phyloP scores from a whole-genome alignment of 2,888 invertebrate species.

The Pasiphila rectangulata region DNA sequence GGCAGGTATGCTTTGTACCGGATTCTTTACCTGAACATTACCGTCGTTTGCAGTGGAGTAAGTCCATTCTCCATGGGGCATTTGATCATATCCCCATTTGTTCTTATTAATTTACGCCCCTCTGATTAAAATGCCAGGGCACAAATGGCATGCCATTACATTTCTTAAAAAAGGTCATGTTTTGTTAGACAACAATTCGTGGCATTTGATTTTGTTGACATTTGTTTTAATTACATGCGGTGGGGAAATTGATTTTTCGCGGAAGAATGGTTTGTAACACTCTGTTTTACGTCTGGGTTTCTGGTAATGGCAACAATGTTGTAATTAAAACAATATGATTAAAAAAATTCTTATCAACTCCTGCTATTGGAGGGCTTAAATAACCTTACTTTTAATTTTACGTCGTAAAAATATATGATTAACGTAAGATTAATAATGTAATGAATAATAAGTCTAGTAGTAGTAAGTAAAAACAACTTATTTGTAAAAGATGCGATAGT shows the following conservation, averaged over 20 bases:
- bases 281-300: background rate
- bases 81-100: constrained; percentile 33
- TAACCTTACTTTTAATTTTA: too few species aligned
- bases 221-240: constrained; percentile 29
- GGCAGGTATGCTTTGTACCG: too few species aligned
- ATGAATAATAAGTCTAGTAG: too few species aligned
- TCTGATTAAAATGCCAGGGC: constrained; percentile 63
- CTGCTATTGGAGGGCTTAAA: too few species aligned
- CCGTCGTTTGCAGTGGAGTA: too few species aligned
- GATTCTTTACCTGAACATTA: too few species aligned
- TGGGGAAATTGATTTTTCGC: constrained; percentile 3
- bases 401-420: too few species aligned
- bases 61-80: constrained; percentile 19
- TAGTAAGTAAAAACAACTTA: too few species aligned
- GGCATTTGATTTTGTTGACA: constrained; percentile 34
- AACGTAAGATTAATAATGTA: too few species aligned
- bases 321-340: background rate
- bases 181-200: constrained; percentile 32
- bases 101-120: constrained; percentile 39
- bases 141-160: constrained; percentile 55
- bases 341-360: too few species aligned
- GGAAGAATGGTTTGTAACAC: constrained; percentile 3
- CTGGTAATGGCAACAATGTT: background rate
- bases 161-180: constrained; percentile 31
- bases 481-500: too few species aligned